Percentiles rank a stretch among this genome's conserved stretches.
Conservation (phyloP, 2,797 vertebrate genomes). For the Cetoscarus ocellatus region DNA sequence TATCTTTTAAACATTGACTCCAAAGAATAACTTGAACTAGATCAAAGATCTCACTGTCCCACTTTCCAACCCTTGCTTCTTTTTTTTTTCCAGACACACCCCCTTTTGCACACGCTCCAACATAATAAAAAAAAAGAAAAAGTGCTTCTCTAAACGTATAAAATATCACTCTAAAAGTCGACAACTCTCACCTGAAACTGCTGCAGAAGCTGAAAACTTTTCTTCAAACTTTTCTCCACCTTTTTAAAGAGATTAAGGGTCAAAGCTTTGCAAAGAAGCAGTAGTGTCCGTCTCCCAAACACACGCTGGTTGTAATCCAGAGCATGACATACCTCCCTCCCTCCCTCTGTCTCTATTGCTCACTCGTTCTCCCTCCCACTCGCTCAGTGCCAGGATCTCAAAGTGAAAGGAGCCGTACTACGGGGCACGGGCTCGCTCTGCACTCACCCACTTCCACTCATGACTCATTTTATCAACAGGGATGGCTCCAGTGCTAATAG, state of each 20-base stretch:
- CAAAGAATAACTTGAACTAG: conserved; percentile 29
- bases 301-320: conserved; percentile 79
- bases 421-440: conserved; percentile 37
- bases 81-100: conserved; percentile 75
- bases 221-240: conserved; percentile 13
- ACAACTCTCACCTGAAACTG: conserved; percentile 67
- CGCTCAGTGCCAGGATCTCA: conserved; percentile 57
- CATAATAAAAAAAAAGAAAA: conserved; percentile 23
- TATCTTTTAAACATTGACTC: conserved; percentile 17
- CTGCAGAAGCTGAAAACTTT: conserved; percentile 19
- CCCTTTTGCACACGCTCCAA: conserved; percentile 75
- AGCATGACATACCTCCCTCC: conserved; percentile 67
- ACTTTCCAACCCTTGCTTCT: conserved; percentile 49
- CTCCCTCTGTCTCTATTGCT: conserved; percentile 55
- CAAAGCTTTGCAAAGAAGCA: conserved; percentile 53
- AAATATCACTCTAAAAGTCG: conserved; percentile 15
- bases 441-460: conserved; percentile 26
- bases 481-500: background rate
- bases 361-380: conserved; percentile 70
- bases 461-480: conserved; percentile 41
- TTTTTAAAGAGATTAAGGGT: conserved; percentile 36
- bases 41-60: conserved; percentile 32
- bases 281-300: conserved; percentile 64
- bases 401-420: conserved; percentile 61
- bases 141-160: conserved; percentile 11